Base-by-base conservation (phyloP, 2,888 invertebrate species). In the Rhogogaster chlorosoma region DNA sequence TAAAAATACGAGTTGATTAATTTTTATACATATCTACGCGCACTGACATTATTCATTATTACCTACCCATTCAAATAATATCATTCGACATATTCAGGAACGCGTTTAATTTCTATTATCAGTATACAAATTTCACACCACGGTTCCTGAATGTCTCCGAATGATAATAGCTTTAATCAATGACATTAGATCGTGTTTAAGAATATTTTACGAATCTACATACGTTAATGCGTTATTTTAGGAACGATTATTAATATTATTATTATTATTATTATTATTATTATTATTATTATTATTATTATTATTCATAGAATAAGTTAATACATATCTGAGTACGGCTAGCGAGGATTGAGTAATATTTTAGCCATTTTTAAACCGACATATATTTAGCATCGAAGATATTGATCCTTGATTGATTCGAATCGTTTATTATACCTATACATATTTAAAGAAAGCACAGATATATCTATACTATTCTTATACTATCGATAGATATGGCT, bases 311-410 rank as follows among this genome's bases (percentile, higher is more conserved):
- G 4, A 29, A 29, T 15, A 10, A 53, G 49, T 26, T 36, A 36
- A 57, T 18, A 36, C 26, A n/a, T 26, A 61, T 61, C 22, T 18
- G 26, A 49, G 75, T 87, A 92, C 93, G 90, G 91, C 91, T 91
- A 93, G 93, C 85, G 93, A 93, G 93, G 93, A 93, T 93, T 93
- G 91, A 92, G 91, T 93, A 93, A 93, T 93, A 93, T 93, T 93
- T 90, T 84, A 83, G 42, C 42, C 45, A 67, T 73, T 73, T 73
- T 73, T n/a, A n/a, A 38, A 10, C 12, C 22, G 32, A 67, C 9
- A 67, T 67, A 67, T 29, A 29, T 32, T 15, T 32, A 61, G 10
- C 12, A 61, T 67, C 32, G 67, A 67, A 67, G 67, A 67, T 18
- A 32, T 32, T 10, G 42, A 42, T 73, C 71, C 71, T 73, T 73